A percentile compares a stretch with the other conserved stretches of the same genome.
These are phyloP conservation scores for Drosophila prolongata DNA, from an alignment of 2,888 invertebrate species.

Conservation along the genomic window DNA sequence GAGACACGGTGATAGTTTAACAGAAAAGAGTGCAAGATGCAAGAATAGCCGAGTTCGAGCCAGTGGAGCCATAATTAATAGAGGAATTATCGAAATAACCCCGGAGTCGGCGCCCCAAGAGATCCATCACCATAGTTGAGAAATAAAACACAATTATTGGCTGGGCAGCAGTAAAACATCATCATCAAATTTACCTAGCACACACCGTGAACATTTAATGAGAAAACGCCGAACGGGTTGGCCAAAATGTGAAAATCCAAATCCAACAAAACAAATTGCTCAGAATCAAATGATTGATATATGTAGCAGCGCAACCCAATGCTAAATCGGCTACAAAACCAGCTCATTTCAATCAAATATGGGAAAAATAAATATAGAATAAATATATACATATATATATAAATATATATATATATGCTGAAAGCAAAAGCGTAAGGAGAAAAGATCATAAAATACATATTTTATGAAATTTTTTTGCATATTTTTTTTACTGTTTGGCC, in stretches of 20 bases:
- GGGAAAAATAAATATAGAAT: constrained; percentile 22
- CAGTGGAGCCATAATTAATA: constrained; percentile 23
- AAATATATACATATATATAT: constrained; percentile 23
- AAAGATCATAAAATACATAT: constrained; percentile 37
- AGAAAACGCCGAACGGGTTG: constrained; percentile 5
- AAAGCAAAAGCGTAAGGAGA: constrained; percentile 12
- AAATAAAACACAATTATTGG: background rate
- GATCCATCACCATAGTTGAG: background rate
- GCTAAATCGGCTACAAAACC: constrained; percentile 17
- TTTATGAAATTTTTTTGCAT: constrained; percentile 61
- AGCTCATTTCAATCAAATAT: constrained; percentile 8
- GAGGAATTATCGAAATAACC: constrained; percentile 5
- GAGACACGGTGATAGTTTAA: constrained; percentile 41
- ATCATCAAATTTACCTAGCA: background rate
- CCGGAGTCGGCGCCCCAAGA: constrained; percentile 19
- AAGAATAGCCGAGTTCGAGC: constrained; percentile 54
- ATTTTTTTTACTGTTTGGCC: constrained; percentile 66
- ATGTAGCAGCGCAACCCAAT: constrained; percentile 6
- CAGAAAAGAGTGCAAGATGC: constrained; percentile 39
- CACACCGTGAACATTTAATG: constrained; percentile 3
- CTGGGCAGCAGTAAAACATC: background rate
- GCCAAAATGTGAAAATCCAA: constrained; percentile 9
- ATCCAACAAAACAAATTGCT: background rate
- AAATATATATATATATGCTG: constrained; percentile 9
- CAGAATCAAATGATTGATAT: constrained; percentile 7